phyloP scores from a whole-genome alignment of 2,888 invertebrate species.

The Leptopilina drosophilae region DNA sequence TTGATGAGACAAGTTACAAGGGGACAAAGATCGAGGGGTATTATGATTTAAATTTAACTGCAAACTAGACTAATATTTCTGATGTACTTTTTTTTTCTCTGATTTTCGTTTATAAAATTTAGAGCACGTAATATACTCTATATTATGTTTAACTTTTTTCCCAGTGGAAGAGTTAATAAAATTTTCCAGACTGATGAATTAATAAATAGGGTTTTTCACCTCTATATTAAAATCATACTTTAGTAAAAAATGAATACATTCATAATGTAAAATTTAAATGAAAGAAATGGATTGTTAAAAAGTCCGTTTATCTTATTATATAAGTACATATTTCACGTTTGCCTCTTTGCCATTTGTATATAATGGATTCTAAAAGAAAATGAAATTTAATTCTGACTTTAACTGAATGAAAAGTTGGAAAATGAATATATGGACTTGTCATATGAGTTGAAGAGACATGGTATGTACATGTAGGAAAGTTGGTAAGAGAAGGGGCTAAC shows the following conservation, averaged over 20 bases:
- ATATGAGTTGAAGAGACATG: neutral
- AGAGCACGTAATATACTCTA: neutral
- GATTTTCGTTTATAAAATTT: neutral
- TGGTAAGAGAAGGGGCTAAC: constrained; percentile 48
- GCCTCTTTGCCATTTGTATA: too few relatives aligned
- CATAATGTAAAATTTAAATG: too few relatives aligned
- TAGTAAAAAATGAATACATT: too few relatives aligned
- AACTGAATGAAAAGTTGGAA: neutral
- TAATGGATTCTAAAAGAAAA: neutral
- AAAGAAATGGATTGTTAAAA: too few relatives aligned
- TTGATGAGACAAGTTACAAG: constrained; percentile 15
- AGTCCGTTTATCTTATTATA: too few relatives aligned
- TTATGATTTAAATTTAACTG: constrained; percentile 69
- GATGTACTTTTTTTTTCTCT: neutral
- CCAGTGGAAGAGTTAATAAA: too few relatives aligned
- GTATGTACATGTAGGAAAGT: constrained; percentile 48
- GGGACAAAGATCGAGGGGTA: constrained; percentile 58
- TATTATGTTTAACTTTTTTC: neutral
- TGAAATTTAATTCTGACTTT: constrained; percentile 2
- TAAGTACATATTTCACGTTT: too few relatives aligned
- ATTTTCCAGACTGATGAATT: too few relatives aligned
- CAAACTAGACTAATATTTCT: constrained; percentile 27
- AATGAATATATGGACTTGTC: neutral
- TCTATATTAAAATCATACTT: too few relatives aligned
- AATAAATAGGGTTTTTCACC: too few relatives aligned